These are phyloP conservation scores for Mongoloraphidia duomilia DNA, from an alignment of 2,888 invertebrate species.

Conservation along the genomic window DNA sequence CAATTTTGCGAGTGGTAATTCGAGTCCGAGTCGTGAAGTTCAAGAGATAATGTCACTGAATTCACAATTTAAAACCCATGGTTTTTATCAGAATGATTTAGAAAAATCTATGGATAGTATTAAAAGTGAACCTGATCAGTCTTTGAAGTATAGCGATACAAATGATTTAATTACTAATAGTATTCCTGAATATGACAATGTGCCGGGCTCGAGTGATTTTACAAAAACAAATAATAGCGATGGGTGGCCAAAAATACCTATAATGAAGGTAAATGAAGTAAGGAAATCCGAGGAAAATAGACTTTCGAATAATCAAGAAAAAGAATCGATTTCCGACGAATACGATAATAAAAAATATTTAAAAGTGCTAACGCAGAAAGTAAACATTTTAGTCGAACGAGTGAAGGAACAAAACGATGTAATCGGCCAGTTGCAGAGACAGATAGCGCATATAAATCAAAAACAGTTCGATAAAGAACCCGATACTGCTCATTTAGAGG, in stretches of 20 bases:
- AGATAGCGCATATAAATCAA: background rate
- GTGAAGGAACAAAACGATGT: conserved; percentile 2
- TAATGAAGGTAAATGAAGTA: conserved; percentile 26
- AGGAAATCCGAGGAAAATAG: conserved; percentile 17
- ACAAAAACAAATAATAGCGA: conserved; percentile 17
- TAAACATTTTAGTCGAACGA: background rate
- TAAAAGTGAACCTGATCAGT: too few relatives aligned
- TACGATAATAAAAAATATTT: background rate
- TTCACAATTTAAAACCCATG: conserved; percentile 20
- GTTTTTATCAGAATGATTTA: too few relatives aligned
- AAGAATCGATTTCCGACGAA: background rate
- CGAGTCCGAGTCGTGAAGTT: conserved; percentile 81
- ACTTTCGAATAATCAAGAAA: conserved; percentile 3
- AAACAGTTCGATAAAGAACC: background rate
- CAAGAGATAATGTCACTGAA: conserved; percentile 70
- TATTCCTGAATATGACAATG: background rate
- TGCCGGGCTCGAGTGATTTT: conserved; percentile 1
- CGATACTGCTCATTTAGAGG: background rate
- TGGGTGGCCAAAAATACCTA: conserved; percentile 31
- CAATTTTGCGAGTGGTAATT: conserved; percentile 61
- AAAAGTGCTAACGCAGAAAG: background rate
- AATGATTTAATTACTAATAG: background rate
- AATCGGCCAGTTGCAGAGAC: background rate
- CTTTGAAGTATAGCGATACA: too few relatives aligned
- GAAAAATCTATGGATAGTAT: too few relatives aligned